Evolutionary conservation across 2,797 vertebrate species (phyloP).

Genomic region (Chelon auratus): DNA sequence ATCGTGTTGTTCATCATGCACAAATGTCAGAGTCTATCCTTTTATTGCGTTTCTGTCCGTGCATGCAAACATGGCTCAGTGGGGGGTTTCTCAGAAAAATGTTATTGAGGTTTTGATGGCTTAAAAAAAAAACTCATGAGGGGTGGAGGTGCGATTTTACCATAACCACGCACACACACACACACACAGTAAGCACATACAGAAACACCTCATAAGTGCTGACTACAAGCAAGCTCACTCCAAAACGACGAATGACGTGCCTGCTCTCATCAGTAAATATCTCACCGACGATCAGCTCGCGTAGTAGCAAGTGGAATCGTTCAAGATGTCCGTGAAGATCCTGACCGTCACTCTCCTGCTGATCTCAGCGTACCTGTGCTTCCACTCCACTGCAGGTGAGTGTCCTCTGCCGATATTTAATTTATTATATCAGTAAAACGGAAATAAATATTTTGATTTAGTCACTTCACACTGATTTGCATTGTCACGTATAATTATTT

Average conservation of each 20-base stretch:
- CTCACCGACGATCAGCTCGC: fast-evolving
- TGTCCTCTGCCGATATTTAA: no score
- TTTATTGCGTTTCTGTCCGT: no score
- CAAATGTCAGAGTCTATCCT: no score
- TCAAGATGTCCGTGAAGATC: constrained; percentile 28
- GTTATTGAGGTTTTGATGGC: not conserved
- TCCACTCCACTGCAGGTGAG: not conserved
- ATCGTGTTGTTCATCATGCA: not conserved
- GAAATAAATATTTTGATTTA: no score
- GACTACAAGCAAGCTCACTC: not conserved
- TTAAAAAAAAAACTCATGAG: not conserved
- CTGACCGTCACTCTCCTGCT: constrained; percentile 25
- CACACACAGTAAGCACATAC: not conserved
- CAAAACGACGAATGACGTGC: fast-evolving
- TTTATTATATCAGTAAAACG: no score
- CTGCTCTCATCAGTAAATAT: not conserved
- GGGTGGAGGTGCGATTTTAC: constrained; percentile 37
- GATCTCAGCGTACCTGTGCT: not conserved
- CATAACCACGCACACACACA: not conserved
- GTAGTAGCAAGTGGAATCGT: no score
- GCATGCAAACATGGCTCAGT: not conserved
- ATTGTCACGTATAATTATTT: no score
- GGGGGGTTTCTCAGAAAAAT: constrained; percentile 37
- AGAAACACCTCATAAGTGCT: not conserved
- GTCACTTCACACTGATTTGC: no score